Evolutionary conservation across 2,888 invertebrate genomes (phyloP), one percentile per base, ranked within the genome.

Genomic region (Thumatha senex): DNA sequence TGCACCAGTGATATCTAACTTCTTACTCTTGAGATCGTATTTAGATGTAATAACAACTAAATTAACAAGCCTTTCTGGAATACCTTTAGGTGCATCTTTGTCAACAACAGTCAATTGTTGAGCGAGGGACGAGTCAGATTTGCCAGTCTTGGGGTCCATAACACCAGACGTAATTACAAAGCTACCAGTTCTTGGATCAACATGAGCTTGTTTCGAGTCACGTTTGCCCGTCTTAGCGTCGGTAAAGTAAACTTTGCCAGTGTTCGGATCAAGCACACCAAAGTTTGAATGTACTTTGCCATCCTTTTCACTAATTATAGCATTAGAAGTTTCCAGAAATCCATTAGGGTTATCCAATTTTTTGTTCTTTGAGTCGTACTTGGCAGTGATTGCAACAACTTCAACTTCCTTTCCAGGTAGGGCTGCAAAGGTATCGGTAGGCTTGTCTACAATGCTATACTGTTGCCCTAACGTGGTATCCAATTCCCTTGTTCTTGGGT

Each of bases 231-330:
- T 93, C 56, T 89, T 87, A 0, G 90, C 92, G 71, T 94, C 94
- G 0, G 93, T 94, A 30, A 93, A 90, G 76, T 82, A 92, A 62
- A 85, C 76, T 61, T 91, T 92, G 11, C 94, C 94, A 11, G 92
- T 93, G 72, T 94, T 86, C 2, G 90, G 89, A 58, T 94, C 94
- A 12, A 93, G 84, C 86, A 95, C 61, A 87, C 94, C 83, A 90
- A 95, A 78, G 92, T 95, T 83, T 71, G 93, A 69, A 71, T 95
- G 94, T 61, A 95, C 94, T 85, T 94, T 95, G 54, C 94, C 93
- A 38, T 95, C 95, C 82, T 94, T 94, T 59, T 94, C 94, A 64
- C 94, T 94, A 57, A 95, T 93, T 63, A 94, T 89, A 51, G 87
- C 86, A 75, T 86, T 83, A 0, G 90, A 90, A 1, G 85, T 87